These are phyloP conservation scores for Protophormia terraenovae DNA, from an alignment of 2,888 invertebrate genomes.

Conservation along the genomic window DNA sequence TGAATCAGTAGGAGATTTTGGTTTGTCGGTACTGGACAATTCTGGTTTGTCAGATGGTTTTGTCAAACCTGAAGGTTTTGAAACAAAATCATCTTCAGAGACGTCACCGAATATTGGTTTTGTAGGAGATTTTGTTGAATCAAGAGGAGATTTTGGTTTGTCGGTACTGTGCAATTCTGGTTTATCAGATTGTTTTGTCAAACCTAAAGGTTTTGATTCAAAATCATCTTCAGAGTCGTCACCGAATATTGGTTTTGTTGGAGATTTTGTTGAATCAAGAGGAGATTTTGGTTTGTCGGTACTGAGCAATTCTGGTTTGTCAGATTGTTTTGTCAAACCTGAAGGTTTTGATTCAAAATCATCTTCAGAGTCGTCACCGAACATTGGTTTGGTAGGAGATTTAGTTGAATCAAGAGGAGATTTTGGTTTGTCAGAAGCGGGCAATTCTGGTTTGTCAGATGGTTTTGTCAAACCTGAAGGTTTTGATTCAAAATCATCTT, in stretches of 20 bases:
- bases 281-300: background rate
- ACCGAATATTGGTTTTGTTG: background rate
- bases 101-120: no score
- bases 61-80: background rate
- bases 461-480: background rate
- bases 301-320: background rate
- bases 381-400: background rate
- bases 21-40: no score
- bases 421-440: background rate
- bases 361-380: background rate
- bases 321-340: background rate
- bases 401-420: background rate
- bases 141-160: no score
- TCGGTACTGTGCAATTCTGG: no score
- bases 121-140: no score
- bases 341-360: background rate
- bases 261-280: background rate
- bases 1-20: background rate
- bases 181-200: no score
- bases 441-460: background rate
- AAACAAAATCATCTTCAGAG: background rate
- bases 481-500: background rate
- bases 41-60: background rate
- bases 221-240: slow-evolving; percentile 36
- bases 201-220: background rate